Evolutionary conservation across 1,140 invertebrate genomes (phyloP).

Genomic region (Pseudobourletiella spinata): DNA sequence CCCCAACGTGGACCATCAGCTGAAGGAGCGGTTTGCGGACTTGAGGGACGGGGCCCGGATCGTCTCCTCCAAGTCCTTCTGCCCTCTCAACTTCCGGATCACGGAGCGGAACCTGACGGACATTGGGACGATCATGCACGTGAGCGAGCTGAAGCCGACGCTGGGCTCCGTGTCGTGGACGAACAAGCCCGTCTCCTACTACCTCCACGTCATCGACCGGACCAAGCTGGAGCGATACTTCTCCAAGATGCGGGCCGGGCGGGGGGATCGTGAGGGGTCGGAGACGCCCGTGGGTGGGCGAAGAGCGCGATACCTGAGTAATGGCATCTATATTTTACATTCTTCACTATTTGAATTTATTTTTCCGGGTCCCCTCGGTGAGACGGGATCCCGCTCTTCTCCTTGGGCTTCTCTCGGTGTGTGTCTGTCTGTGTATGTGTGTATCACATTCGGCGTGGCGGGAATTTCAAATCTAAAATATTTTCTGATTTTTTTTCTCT

Average conservation of each 20-base stretch:
- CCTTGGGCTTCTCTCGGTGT: too few species aligned
- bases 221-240: conserved; percentile 94
- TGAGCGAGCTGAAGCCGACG: conserved; percentile 87
- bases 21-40: conserved; percentile 93
- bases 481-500: too few species aligned
- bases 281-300: too few species aligned
- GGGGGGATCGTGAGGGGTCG: conserved; percentile 12
- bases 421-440: too few species aligned
- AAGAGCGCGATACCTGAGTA: too few species aligned
- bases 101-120: conserved; percentile 73
- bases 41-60: conserved; percentile 90
- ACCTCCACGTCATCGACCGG: conserved; percentile 91
- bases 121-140: conserved; percentile 97
- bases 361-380: too few species aligned
- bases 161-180: conserved; percentile 97
- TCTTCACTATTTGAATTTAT: too few species aligned
- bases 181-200: conserved; percentile 94
- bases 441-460: too few species aligned
- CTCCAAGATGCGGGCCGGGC: conserved; percentile 59
- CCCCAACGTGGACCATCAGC: conserved; percentile 88
- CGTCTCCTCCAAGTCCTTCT: conserved; percentile 98
- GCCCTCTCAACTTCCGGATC: conserved; percentile 93
- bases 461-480: too few species aligned
- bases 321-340: too few species aligned
- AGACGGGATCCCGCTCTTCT: too few species aligned